Evolutionary conservation across 92 coral and sea anemone species (phyloP).

Genomic region (Siderastrea siderea): DNA sequence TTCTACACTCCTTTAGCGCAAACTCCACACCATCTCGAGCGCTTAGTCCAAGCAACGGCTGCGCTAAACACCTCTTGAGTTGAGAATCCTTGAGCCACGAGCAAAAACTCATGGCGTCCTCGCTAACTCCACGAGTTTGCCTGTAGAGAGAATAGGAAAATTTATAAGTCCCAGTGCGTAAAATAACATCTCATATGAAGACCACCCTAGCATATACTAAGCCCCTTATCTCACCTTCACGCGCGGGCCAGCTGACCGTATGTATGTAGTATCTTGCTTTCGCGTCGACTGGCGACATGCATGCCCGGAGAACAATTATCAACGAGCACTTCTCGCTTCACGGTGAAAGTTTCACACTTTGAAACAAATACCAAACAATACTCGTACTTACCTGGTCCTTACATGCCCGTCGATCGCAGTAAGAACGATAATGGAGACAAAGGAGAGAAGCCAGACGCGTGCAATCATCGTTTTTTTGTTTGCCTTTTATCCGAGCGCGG

Average conservation of each 20-base stretch:
- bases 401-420: slow-evolving; percentile 27
- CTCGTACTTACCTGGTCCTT: slow-evolving; percentile 23
- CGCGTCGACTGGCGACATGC: not conserved
- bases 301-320: slow-evolving; percentile 26
- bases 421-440: slow-evolving; percentile 20
- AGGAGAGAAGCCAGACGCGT: slow-evolving; percentile 25
- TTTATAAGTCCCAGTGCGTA: not conserved
- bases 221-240: slow-evolving; percentile 4
- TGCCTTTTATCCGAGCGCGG: slow-evolving; percentile 39
- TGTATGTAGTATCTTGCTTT: not conserved
- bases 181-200: not conserved
- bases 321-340: slow-evolving; percentile 27
- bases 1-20: slow-evolving; percentile 88
- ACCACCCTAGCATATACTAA: slow-evolving; percentile 5
- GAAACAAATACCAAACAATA: slow-evolving; percentile 16
- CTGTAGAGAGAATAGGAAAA: slow-evolving; percentile 49
- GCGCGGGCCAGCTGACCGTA: slow-evolving; percentile 1
- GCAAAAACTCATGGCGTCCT: slow-evolving; percentile 39
- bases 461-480: slow-evolving; percentile 24
- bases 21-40: slow-evolving; percentile 82
- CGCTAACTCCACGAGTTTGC: slow-evolving; percentile 26
- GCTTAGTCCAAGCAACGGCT: slow-evolving; percentile 67
- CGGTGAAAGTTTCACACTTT: slow-evolving; percentile 49
- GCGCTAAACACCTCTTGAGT: slow-evolving; percentile 56
- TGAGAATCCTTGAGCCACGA: slow-evolving; percentile 85